Evolutionary conservation across 2,888 invertebrate species (phyloP), one percentile per base, ranked within the genome.

Genomic region (Nineta flava): DNA sequence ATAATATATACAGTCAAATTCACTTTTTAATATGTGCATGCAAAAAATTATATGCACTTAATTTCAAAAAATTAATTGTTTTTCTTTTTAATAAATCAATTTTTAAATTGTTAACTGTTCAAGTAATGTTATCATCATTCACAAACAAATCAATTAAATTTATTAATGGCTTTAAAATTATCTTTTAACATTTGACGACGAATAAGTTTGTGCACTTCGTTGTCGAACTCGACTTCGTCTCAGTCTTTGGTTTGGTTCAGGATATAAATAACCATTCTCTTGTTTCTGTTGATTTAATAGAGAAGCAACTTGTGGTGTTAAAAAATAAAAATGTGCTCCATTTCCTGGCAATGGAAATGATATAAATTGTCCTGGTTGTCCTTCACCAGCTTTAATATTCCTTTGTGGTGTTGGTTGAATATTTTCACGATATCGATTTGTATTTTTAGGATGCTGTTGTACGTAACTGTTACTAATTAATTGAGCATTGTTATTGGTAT

Each of bases 271-370:
- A 2, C 50, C 54, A 9, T 17, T 15, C 3, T 13, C 32, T n/a
- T 54, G 53, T 12, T 59, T 60, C 21, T 62, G 61, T 34, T 60
- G 58, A 47, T 58, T 61, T 32, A 62, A 61, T 31, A 62, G 60
- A 46, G 60, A 56, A 34, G 69, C 71, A 17, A 77, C 72, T 58
- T 82, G 83, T 2, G 85, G 84, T 50, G 84, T 83, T 52, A 84
- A 67, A 69, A 85, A 85, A 62, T 83, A 85, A 59, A 84, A 83
- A 65, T 84, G 85, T 0, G 83, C 83, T 9, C 82, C 81, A 57
- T 83, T 82, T 1, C 83, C 84, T 0, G 85, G 84, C 51, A 84
- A 67, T 57, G 78, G 69, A 64, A 84, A 85, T 9, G 83, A 81
- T 55, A 84, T 79, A 58, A 78, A 79, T 16, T 81, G 76, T n/a